A percentile compares a stretch with the other conserved stretches of the same genome.
Conservation (phyloP, 2,888 invertebrate species). For the Patella pellucida region DNA sequence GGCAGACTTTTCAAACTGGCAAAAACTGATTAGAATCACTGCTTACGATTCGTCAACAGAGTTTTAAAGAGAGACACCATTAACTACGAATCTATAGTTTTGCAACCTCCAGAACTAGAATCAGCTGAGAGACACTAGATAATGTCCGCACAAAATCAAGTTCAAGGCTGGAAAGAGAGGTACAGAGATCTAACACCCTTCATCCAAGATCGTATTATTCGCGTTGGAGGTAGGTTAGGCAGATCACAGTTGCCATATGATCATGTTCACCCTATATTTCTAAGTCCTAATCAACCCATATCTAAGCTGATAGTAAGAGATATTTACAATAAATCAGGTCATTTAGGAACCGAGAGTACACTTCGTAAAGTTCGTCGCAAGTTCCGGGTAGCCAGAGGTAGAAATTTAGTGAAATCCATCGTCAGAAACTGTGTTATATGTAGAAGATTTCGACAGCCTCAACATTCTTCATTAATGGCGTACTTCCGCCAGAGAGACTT, state of each 20-base stretch:
- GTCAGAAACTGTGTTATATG: slow-evolving; percentile 22
- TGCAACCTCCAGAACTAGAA: no score
- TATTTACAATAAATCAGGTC: slow-evolving; percentile 12
- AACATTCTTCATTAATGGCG: slow-evolving; percentile 15
- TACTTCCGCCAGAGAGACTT: slow-evolving; percentile 17
- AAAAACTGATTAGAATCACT: no score
- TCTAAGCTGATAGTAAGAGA: slow-evolving; percentile 15
- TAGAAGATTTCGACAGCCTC: slow-evolving; percentile 14
- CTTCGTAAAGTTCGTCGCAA: slow-evolving; percentile 10
- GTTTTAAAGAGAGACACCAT: no score
- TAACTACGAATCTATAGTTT: no score
- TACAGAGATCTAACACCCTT: no score
- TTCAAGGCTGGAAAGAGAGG: no score
- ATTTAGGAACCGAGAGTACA: slow-evolving; percentile 20
- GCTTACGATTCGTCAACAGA: no score
- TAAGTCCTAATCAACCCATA: slow-evolving; percentile 4
- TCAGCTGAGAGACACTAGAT: no score
- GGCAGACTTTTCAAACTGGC: no score
- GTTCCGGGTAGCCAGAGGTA: slow-evolving; percentile 18
- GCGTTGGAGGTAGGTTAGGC: slow-evolving; percentile 22
- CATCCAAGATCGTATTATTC: slow-evolving; percentile 14
- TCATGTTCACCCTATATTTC: slow-evolving; percentile 16
- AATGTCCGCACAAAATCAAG: no score
- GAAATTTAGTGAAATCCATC: slow-evolving; percentile 13
- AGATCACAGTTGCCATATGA: slow-evolving; percentile 12